Conservation (phyloP, 92 coral and sea anemone species). For the Palythoa grandiflora region DNA sequence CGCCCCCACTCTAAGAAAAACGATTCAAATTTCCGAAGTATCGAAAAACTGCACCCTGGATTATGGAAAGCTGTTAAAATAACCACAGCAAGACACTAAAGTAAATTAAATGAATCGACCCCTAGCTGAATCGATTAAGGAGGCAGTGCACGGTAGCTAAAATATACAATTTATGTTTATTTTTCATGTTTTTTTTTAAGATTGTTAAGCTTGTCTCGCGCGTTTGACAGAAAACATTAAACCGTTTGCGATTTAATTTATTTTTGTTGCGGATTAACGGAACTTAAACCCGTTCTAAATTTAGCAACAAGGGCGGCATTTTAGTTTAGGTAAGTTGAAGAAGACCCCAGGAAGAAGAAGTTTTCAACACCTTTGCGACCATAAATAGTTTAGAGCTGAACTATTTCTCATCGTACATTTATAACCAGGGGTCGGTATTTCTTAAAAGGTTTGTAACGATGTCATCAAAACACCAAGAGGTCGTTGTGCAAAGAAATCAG, state of each 20-base stretch:
- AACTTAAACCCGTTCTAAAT: neutral
- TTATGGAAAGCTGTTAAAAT: neutral
- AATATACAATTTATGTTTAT: neutral
- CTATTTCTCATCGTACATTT: neutral
- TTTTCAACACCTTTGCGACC: neutral
- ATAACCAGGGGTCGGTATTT: neutral
- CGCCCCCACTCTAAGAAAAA: constrained; percentile 33
- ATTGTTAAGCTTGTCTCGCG: neutral
- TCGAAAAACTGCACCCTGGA: neutral
- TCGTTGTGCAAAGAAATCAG: neutral
- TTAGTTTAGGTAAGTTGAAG: neutral
- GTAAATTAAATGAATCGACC: neutral
- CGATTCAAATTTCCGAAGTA: constrained; percentile 10
- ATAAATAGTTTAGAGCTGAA: neutral
- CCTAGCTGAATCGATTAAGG: neutral
- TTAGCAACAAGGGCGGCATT: neutral
- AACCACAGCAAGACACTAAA: constrained; percentile 20
- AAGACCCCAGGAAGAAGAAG: neutral
- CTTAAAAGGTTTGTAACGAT: neutral
- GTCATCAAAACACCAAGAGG: neutral
- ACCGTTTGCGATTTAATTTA: too few species aligned
- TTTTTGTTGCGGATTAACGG: neutral
- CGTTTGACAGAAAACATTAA: neutral
- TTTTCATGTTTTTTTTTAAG: neutral
- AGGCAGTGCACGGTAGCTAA: neutral